Evolutionary conservation across 2,888 invertebrate species (phyloP), one percentile per base, ranked within the genome.

Genomic region (Rhamphomyia laevipes): DNA sequence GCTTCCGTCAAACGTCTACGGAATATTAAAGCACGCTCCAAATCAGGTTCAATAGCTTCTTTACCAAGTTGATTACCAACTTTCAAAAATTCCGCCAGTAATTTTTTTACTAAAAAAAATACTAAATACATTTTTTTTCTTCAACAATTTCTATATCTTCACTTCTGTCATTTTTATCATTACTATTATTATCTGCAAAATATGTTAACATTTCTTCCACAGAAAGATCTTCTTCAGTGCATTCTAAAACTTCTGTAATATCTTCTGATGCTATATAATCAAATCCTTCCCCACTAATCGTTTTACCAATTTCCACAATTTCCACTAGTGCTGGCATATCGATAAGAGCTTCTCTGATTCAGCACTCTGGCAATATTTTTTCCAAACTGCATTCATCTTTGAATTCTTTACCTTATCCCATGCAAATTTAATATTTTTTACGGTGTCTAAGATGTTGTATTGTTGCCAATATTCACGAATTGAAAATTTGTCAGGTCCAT

Each of bases 231-330:
- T 55, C 55, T 48, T 47, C 27, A 23, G 42, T 27, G 42, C 48
- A 52, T 43, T 58, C 54, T 45, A 53, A 41, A 30, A 55, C 38
- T 47, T 47, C 47, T 23, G 43, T 51, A 18, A 56, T 44, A 46
- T 56, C 56, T 45, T 51, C 51, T 45, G 53, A 47, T 38, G 47
- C 41, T 33, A 57, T 53, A 51, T 51, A 52, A n/a, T n/a, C n/a
- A n/a, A n/a, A n/a, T n/a, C n/a, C n/a, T n/a, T n/a, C n/a, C n/a
- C n/a, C n/a, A n/a, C n/a, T n/a, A n/a, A n/a, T n/a, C n/a, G n/a
- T n/a, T n/a, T n/a, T n/a, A n/a, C n/a, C n/a, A n/a, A n/a, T n/a
- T n/a, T n/a, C n/a, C n/a, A n/a, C n/a, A n/a, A n/a, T n/a, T n/a
- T n/a, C n/a, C n/a, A n/a, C n/a, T n/a, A n/a, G n/a, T n/a, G n/a